Conservation (phyloP, 2,113 vertebrate species). For the Hyperoodon ampullatus region DNA sequence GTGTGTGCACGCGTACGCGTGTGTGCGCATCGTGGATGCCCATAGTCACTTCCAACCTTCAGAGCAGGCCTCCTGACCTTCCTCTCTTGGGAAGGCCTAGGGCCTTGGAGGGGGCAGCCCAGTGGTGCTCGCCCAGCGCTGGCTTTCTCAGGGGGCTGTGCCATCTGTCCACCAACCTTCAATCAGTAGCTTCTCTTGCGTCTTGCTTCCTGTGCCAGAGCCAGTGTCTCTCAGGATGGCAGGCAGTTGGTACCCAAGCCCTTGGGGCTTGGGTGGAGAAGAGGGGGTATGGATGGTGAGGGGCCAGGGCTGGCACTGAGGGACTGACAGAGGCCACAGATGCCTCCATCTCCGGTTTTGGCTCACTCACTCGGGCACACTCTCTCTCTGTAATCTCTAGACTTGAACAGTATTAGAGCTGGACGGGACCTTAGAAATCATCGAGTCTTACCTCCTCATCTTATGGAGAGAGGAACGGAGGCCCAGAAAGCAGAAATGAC, state of each 20-base stretch:
- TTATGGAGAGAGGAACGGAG: not conserved
- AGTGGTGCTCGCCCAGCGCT: not conserved
- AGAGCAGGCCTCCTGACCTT: not conserved
- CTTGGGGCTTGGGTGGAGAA: not conserved
- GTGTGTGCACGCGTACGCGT: rapidly evolving
- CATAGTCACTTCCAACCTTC: not conserved
- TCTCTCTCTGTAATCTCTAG: not conserved
- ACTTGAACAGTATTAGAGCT: not conserved
- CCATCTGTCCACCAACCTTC: not conserved
- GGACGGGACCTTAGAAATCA: not conserved
- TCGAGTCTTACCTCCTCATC: not conserved
- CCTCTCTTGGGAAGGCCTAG: not conserved
- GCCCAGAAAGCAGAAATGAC: not conserved
- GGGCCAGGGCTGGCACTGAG: not conserved
- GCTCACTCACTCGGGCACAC: rapidly evolving
- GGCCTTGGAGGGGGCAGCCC: not conserved
- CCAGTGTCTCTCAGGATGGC: not conserved
- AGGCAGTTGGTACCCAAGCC: not conserved
- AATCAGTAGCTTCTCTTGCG: not conserved
- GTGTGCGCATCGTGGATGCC: not conserved
- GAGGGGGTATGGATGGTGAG: not conserved
- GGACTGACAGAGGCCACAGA: not conserved
- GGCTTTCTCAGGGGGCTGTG: not conserved
- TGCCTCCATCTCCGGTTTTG: not conserved
- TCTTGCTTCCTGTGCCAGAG: not conserved